Conservation (phyloP, 1,140 invertebrate species). For the Hylaeus anthracinus region DNA sequence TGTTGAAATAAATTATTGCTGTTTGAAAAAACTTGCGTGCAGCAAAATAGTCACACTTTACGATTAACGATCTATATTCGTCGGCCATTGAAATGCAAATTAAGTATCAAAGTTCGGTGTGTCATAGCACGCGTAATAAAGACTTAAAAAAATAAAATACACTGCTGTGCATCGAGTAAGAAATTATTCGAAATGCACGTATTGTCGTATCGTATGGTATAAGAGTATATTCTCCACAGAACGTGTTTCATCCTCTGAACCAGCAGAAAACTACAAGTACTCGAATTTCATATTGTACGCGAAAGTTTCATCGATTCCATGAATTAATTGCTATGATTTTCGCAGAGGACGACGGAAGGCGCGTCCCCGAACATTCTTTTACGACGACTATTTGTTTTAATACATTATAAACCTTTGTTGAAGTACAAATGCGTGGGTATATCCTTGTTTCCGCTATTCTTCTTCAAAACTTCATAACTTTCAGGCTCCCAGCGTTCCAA, state of each 20-base stretch:
- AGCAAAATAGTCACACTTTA: background rate
- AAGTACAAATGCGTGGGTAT: constrained; percentile 88
- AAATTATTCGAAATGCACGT: constrained; percentile 11
- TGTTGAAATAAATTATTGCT: constrained; percentile 44
- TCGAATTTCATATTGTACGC: background rate
- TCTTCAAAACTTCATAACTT: constrained; percentile 85
- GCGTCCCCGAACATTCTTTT: background rate
- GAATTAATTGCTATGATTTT: constrained; percentile 7
- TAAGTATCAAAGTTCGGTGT: background rate
- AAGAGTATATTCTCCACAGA: background rate
- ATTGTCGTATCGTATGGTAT: constrained; percentile 30
- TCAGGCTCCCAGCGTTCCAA: constrained; percentile 87
- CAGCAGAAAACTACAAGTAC: constrained; percentile 48
- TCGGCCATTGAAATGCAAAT: background rate
- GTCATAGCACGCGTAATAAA: background rate
- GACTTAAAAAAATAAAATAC: constrained; percentile 11
- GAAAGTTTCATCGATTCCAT: constrained; percentile 25
- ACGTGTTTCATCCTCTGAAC: constrained; percentile 37
- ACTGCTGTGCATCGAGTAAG: background rate
- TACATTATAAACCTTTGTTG: constrained; percentile 89
- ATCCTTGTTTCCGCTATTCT: constrained; percentile 82
- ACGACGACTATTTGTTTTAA: constrained; percentile 20
- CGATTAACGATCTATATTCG: constrained; percentile 22
- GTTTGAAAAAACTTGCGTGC: background rate
- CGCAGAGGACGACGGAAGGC: constrained; percentile 18